Evolutionary conservation across 2,888 invertebrate species (phyloP), one percentile per base, ranked within the genome.

Genomic region (Rhabditophanes sp.): DNA sequence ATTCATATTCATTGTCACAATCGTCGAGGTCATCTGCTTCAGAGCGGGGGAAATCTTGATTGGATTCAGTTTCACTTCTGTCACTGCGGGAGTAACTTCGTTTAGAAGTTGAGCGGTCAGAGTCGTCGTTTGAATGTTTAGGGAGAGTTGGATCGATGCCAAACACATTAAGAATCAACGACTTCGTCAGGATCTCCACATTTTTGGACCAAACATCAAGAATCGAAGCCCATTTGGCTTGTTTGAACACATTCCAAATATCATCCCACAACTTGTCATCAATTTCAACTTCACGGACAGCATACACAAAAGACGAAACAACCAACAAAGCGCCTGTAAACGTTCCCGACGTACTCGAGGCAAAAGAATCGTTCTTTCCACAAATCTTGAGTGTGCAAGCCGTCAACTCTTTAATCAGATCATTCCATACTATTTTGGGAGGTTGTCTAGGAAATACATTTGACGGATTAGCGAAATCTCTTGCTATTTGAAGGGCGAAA

Each of bases 131-230:
- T 5, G 9, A 11, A 8, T 6, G 6, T 12, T 7, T 33, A 35
- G 12, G 9, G 8, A 5, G 19, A 4, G 25, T 48, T 9, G 93
- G 70, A 70, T 93, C 90, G 46, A 93, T 73, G 49, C 80, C 80
- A 65, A 90, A 93, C 15, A 93, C 85, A 66, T 90, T 85, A 12
- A 85, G 76, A 0, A 88, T 87, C 37, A 96, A 72, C 22, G 93
- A 88, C 42, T 88, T 74, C 0, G 90, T 93, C 48, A 93, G 67
- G 0, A 87, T 90, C 65, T 88, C 88, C 76, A 93, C 78, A 5
- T 67, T 65, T 18, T 66, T 66, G 8, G 47, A 33, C 53, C 53
- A 53, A 18, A 26, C 11, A 16, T 8, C 18, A 26, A n/a, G 11
- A 26, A 26, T 18, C 15, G 11, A 8, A 17, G 4, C 15, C 15